Percentiles rank a stretch among this genome's conserved stretches.
These are phyloP conservation scores for Napeogenes inachia DNA, from an alignment of 2,888 invertebrate species.

Conservation along the genomic window DNA sequence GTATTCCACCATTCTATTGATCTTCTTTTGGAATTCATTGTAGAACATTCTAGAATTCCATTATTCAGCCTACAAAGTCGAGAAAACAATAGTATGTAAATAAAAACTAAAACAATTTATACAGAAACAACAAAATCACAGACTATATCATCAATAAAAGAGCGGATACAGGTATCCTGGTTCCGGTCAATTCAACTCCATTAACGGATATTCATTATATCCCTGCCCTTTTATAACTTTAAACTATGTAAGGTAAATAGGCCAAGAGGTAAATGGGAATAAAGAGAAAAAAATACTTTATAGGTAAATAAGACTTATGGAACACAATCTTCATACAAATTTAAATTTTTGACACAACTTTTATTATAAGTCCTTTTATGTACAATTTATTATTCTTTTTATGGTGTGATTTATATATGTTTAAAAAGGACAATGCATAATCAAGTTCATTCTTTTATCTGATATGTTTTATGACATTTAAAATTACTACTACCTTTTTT, in stretches of 20 bases:
- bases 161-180: conserved; percentile 35
- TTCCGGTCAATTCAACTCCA: conserved; percentile 36
- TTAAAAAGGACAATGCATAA: conserved; percentile 21
- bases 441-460: conserved; percentile 21
- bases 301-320: conserved; percentile 7
- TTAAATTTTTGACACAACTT: conserved; percentile 45
- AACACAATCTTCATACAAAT: conserved; percentile 52
- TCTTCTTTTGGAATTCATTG: too few relatives aligned
- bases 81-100: neutral
- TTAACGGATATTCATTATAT: conserved; percentile 19
- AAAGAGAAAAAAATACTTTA: neutral
- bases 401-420: conserved; percentile 10
- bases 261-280: neutral
- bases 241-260: neutral
- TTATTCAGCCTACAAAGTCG: too few relatives aligned
- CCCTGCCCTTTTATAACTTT: neutral
- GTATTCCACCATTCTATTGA: too few relatives aligned
- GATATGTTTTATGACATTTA: too few relatives aligned
- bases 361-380: conserved; percentile 16
- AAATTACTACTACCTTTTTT: neutral
- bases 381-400: conserved; percentile 36
- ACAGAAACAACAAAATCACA: conserved; percentile 6
- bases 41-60: too few relatives aligned
- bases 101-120: conserved; percentile 7
- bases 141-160: conserved; percentile 20